Percentiles rank a stretch among this genome's conserved stretches.
Evolutionary conservation across 2,888 invertebrate genomes (phyloP).

Genomic region (Oxystoma pomonae): DNA sequence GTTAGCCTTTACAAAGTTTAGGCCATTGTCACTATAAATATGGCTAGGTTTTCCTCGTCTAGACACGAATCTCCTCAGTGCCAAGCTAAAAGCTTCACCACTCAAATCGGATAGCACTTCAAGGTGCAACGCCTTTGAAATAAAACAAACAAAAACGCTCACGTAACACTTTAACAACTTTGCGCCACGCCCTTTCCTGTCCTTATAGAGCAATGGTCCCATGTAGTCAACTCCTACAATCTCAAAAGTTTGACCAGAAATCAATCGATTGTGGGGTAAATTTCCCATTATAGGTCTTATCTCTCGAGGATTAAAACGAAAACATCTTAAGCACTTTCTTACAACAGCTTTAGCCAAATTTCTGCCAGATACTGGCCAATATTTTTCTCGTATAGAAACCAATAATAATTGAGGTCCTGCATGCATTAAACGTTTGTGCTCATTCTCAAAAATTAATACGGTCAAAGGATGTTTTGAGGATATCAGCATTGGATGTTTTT

Average conservation of each 20-base stretch:
- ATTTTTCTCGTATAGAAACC: background rate
- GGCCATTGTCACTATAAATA: background rate
- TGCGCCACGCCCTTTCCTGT: background rate
- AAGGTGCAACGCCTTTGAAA: background rate
- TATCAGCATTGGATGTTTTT: background rate
- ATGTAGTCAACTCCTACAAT: background rate
- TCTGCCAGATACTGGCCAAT: constrained; percentile 3
- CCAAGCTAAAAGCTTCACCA: background rate
- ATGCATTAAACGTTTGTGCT: background rate
- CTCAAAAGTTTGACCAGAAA: background rate
- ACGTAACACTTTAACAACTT: background rate
- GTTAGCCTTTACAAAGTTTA: background rate
- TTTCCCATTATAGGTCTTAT: background rate
- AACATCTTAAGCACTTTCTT: constrained; percentile 1
- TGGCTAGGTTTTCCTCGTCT: background rate
- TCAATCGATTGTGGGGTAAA: background rate
- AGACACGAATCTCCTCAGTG: background rate
- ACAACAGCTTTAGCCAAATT: background rate
- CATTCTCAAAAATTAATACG: background rate
- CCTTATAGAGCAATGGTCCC: background rate
- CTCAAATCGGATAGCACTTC: background rate
- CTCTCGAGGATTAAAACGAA: background rate
- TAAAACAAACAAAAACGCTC: background rate
- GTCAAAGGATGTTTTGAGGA: background rate
- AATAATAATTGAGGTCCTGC: background rate